Base-by-base conservation (phyloP, 2,888 invertebrate genomes). In the Archips xylosteana region DNA sequence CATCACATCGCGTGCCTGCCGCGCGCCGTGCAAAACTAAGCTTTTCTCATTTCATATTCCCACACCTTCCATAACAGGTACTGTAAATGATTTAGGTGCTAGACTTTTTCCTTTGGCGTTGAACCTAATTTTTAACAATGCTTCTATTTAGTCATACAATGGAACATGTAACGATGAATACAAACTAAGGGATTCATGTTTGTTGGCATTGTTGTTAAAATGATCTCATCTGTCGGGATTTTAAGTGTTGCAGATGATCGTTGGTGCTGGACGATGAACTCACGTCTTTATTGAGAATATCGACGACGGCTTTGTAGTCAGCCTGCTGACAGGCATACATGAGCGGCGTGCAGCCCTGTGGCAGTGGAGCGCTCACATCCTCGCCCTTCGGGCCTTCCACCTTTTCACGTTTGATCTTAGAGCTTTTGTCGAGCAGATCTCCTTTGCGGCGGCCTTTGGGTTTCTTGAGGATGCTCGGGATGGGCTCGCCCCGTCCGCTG, bases 311-410 rank as follows among this genome's bases (percentile, higher is more conserved):
- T 78, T 96, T 95, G 88, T 97, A 96, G 92, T 97, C 96, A 68
- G 97, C 97, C 88, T 98, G 98, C 91, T 98, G 98, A 87, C 98
- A 98, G 83, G 98, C 98, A 94, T 98, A 97, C 98, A 98, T 98
- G 85, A 98, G 96, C 81, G 96, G 96, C 78, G 98, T 97, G 89
- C 98, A 97, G 83, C 98, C 97, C 84, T 95, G 95, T 79, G 94
- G 94, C 81, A 96, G 89, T 81, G 92, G 89, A 72, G 89, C 84
- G 83, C 82, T 89, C 83, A 87, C 92, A 89, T 91, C 90, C 76
- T 85, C 86, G 64, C 81, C 81, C 79, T 87, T 91, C 15, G 87
- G 79, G 66, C 85, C 86, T 79, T 88, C 90, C 83, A 87, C 88
- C 84, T 90, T 92, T 83, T 94, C 94, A 12, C 90, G 89, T 80